Evolutionary conservation across 1,140 invertebrate genomes (phyloP).

Genomic region (Drosophila navojoa): DNA sequence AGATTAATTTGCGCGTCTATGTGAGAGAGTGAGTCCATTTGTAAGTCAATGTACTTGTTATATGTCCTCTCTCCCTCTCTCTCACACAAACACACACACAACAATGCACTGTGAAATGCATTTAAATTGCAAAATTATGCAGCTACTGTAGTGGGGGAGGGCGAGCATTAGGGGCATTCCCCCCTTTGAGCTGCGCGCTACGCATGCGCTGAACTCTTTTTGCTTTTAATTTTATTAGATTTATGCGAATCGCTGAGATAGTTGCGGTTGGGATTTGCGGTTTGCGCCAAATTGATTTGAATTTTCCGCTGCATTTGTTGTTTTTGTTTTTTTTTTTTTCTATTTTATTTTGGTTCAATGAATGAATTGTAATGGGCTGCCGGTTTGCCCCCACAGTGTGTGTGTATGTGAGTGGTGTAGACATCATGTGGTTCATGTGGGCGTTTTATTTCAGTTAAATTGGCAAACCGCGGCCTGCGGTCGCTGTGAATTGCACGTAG

Average conservation of each 20-base stretch:
- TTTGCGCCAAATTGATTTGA: constrained; percentile 75
- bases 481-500: constrained; percentile 52
- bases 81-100: neutral
- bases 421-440: constrained; percentile 58
- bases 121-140: constrained; percentile 72
- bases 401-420: constrained; percentile 26
- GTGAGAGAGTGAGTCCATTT: neutral
- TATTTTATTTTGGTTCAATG: constrained; percentile 36
- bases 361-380: constrained; percentile 62
- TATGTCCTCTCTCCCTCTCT: no score
- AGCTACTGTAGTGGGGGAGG: constrained; percentile 14
- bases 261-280: constrained; percentile 42
- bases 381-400: constrained; percentile 73
- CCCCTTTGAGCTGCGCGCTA: constrained; percentile 11
- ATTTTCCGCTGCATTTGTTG: constrained; percentile 59
- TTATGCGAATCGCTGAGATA: constrained; percentile 47
- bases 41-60: constrained; percentile 46
- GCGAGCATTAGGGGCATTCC: neutral
- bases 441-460: constrained; percentile 79
- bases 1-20: constrained; percentile 53
- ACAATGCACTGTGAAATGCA: constrained; percentile 48
- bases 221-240: constrained; percentile 50
- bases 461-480: constrained; percentile 63
- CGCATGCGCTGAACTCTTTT: constrained; percentile 43
- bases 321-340: constrained; percentile 27